Evolutionary conservation across 2,888 invertebrate genomes (phyloP).

Genomic region (Nomada goodeniana): DNA sequence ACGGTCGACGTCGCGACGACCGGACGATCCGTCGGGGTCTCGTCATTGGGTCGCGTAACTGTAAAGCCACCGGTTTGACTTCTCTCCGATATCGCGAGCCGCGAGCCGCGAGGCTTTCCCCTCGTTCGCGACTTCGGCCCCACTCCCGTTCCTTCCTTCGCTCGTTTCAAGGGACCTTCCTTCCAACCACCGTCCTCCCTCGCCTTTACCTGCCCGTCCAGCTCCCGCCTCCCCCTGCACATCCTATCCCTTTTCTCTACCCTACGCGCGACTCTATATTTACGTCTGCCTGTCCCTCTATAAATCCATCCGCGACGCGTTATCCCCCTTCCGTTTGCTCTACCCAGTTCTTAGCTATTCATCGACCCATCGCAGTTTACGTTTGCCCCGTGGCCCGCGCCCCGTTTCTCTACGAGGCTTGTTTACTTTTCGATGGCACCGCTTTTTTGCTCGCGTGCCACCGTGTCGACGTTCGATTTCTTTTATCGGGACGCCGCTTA

Average conservation of each 20-base stretch:
- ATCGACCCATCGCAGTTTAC: slow-evolving; percentile 45
- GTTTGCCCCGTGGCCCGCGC: neutral
- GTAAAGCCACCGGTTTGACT: slow-evolving; percentile 75
- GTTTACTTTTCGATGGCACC: slow-evolving; percentile 54
- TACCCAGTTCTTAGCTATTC: slow-evolving; percentile 23
- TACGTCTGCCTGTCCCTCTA: slow-evolving; percentile 56
- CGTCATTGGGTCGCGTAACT: slow-evolving; percentile 83
- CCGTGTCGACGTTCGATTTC: slow-evolving; percentile 31
- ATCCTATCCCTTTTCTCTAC: slow-evolving; percentile 32
- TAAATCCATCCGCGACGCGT: slow-evolving; percentile 51
- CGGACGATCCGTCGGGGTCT: slow-evolving; percentile 66
- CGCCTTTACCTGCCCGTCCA: neutral
- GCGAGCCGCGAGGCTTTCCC: slow-evolving; percentile 26
- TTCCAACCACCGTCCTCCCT: neutral
- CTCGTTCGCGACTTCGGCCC: slow-evolving; percentile 15
- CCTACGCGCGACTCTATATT: slow-evolving; percentile 56
- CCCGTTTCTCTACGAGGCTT: slow-evolving; percentile 2
- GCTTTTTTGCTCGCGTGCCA: slow-evolving; percentile 43
- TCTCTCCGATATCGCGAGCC: slow-evolving; percentile 54
- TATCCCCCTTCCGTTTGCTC: slow-evolving; percentile 27
- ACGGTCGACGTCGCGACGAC: slow-evolving; percentile 47
- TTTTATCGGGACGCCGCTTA: slow-evolving; percentile 6
- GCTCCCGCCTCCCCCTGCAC: neutral
- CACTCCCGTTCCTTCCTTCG: slow-evolving; percentile 12
- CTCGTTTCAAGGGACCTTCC: slow-evolving; percentile 15